phyloP scores from a whole-genome alignment of 2,797 vertebrate genomes.

The Chelon labrosus region DNA sequence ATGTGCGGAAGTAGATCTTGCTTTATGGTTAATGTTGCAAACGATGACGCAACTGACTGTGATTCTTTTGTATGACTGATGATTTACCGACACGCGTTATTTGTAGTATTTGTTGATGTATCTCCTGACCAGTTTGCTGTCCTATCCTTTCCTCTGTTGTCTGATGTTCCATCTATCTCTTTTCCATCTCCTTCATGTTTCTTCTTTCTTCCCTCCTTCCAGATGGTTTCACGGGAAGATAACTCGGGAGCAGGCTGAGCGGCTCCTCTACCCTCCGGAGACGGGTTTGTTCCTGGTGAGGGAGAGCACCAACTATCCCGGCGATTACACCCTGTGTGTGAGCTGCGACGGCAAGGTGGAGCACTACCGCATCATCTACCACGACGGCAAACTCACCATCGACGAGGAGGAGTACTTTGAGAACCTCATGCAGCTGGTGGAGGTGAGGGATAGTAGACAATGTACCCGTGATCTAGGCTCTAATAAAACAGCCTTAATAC shows the following conservation, averaged over 20 bases:
- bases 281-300: slow-evolving; percentile 95
- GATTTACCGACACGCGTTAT: no score
- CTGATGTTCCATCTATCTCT: background rate
- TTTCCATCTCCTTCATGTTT: background rate
- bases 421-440: slow-evolving; percentile 99
- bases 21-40: slow-evolving; percentile 10
- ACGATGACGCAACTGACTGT: background rate
- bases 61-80: background rate
- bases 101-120: background rate
- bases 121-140: background rate
- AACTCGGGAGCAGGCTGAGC: slow-evolving; percentile 94
- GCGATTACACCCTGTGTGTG: slow-evolving; percentile 98
- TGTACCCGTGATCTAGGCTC: background rate
- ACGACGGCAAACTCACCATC: slow-evolving; percentile 96
- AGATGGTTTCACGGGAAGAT: slow-evolving; percentile 99
- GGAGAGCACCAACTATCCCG: slow-evolving; percentile 98
- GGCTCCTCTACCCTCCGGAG: slow-evolving; percentile 94
- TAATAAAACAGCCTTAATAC: background rate
- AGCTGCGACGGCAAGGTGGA: slow-evolving; percentile 99
- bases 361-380: slow-evolving; percentile 99
- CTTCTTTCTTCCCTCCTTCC: background rate
- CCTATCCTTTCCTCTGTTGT: background rate
- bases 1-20: slow-evolving; percentile 12
- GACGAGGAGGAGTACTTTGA: slow-evolving; percentile 98
- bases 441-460: slow-evolving; percentile 85